Evolutionary conservation across 2,113 vertebrate species (phyloP), one percentile per base, ranked within the genome.

Genomic region (Machaerirhynchus nigripectus): DNA sequence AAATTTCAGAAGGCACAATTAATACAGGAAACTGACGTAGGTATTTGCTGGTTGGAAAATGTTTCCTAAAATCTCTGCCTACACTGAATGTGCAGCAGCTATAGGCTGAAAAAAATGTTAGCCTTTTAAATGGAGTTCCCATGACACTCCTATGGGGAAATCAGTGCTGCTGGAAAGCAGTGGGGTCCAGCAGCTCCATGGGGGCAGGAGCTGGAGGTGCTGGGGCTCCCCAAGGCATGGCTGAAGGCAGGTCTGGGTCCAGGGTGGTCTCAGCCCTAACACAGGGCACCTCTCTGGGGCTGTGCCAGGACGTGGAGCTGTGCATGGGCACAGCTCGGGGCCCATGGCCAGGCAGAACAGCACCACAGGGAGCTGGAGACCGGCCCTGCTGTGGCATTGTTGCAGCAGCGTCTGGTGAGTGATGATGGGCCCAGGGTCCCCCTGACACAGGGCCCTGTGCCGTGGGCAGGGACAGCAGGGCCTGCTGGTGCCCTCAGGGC

Each of bases 371-470:
- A 53, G 42, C 47, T 67, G 63, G 35, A 64, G 35, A 55, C 7
- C 0, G 0, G 27, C 40, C 30, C 44, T 55, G 17, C 57, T 46
- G 63, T 6, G 30, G 27, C 35, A 35, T 23, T 0, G 0, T 1
- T 69, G 15, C 3, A 10, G 17, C 23, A 55, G 37, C 4, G 2
- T 22, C 30, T 75, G 46, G 16, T 1, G 2, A 23, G 33, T 0
- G 0, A n/a, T 26, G 28, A 47, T 31, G 47, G n/a, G 46, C 44
- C n/a, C n/a, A n/a, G n/a, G n/a, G n/a, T n/a, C n/a, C n/a, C n/a
- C n/a, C n/a, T 59, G 28, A 33, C 14, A 19, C 1, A 0, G 56
- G 4, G 2, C 37, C 30, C 33, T 75, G 52, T 19, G 33, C 35
- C 3, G 6, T 46, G 61, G 39, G 39, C 78, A 90, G 33, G 35